Conservation (phyloP, 1,140 invertebrate genomes). For the Doryteuthis pealeii region DNA sequence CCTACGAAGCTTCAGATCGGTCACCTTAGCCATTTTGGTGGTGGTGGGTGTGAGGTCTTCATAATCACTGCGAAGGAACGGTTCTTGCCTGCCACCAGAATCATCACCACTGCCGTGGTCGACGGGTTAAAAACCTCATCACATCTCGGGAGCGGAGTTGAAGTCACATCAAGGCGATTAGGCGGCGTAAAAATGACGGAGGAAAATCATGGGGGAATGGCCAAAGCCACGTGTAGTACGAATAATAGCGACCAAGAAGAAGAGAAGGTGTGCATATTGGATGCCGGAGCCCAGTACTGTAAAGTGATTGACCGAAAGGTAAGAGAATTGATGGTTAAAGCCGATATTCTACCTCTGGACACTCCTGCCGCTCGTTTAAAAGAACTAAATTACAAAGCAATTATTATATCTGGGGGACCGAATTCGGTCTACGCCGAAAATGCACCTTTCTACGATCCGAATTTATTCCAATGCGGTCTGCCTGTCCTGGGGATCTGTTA, state of each 20-base stretch:
- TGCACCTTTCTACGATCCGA: slow-evolving; percentile 89
- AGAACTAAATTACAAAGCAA: slow-evolving; percentile 82
- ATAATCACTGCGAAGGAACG: no score
- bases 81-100: no score
- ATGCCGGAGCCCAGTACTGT: slow-evolving; percentile 98
- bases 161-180: no score
- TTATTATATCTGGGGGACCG: slow-evolving; percentile 97
- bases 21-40: no score
- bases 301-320: slow-evolving; percentile 83
- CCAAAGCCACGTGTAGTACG: slow-evolving; percentile 33
- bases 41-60: no score
- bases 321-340: slow-evolving; percentile 89
- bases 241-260: slow-evolving; percentile 31
- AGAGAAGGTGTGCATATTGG: slow-evolving; percentile 89
- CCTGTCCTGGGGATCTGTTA: slow-evolving; percentile 98
- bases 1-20: no score
- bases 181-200: neutral
- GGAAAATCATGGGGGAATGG: neutral
- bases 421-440: slow-evolving; percentile 95
- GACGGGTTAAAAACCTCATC: no score
- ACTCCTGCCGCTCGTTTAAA: slow-evolving; percentile 86
- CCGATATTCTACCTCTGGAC: slow-evolving; percentile 90
- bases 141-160: no score
- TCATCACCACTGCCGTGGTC: no score
- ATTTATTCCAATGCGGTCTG: slow-evolving; percentile 92